These are phyloP conservation scores for Pteronura brasiliensis DNA, from an alignment of 2,113 vertebrate genomes.

Conservation along the genomic window DNA sequence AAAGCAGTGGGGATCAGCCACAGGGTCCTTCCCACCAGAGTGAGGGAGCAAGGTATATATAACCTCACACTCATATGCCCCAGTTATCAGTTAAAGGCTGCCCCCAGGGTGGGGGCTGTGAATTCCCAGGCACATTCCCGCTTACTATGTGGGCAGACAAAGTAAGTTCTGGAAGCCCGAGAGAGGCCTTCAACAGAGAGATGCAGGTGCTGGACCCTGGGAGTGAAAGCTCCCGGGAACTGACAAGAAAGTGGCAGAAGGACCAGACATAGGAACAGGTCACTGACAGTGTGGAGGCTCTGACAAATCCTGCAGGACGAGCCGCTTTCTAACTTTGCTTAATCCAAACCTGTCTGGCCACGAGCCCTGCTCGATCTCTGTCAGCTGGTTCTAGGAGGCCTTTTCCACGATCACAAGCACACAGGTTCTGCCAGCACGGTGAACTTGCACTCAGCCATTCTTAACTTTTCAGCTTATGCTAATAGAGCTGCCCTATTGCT, in stretches of 20 bases:
- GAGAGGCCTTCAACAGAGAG: background rate
- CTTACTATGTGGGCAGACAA: background rate
- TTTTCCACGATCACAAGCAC: background rate
- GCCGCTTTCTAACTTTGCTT: background rate
- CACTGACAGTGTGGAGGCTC: background rate
- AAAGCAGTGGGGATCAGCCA: background rate
- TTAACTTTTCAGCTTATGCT: background rate
- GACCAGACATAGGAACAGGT: background rate
- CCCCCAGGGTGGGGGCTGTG: background rate
- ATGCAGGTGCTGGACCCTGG: background rate
- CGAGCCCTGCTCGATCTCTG: background rate
- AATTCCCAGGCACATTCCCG: background rate
- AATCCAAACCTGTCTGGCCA: background rate
- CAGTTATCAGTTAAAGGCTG: background rate
- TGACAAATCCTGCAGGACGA: background rate
- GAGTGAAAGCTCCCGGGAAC: background rate
- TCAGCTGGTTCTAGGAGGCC: background rate
- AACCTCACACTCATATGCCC: background rate
- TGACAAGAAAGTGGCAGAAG: background rate
- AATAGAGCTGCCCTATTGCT: background rate
- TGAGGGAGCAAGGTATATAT: background rate
- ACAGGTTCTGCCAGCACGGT: background rate
- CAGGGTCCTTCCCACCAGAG: background rate
- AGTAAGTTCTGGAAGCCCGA: background rate
- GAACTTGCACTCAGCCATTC: too few species aligned